Evolutionary conservation across 2,113 vertebrate species (phyloP), one percentile per base, ranked within the genome.

Genomic region (Orientallactaga bullata): DNA sequence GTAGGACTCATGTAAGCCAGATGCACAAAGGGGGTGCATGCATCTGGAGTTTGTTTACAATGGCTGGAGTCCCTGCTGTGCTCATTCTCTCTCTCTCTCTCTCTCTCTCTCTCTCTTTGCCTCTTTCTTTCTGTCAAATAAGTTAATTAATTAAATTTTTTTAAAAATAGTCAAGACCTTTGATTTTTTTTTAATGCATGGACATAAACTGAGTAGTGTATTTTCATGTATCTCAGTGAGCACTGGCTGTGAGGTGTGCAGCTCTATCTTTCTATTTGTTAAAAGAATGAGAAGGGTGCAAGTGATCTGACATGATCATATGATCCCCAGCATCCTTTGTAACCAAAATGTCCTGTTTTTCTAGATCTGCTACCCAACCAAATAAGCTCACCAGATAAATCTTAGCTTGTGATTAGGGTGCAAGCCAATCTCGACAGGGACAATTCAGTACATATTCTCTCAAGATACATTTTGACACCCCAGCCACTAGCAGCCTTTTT

Each of bases 401-500:
- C 18, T 24, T 60, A n/a, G 24, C 30, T 86, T 76, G 51, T 91
- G 76, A 82, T 82, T 65, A 81, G 63, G 12, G 7, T 28, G 68
- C 10, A n/a, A 90, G 15, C 39, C 84, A 93, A 2, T 77, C 55
- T 51, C 24, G 12, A 69, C 15, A 7, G 61, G 81, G 79, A 30
- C 32, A 32, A 12, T 65, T 17, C 42, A 55, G 15, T 20, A 26
- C n/a, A n/a, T 28, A 8, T 28, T 55, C n/a, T 68, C 28, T 72
- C 60, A 35, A 51, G 71, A 84, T 68, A 26, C 61, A 79, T 91
- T 94, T 86, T 81, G 80, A 79, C 77, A 71, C 20, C 51, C 51
- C 24, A 88, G 18, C 88, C 73, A 89, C 60, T 24, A 76, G 91
- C 21, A 11, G 55, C 74, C 93, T 92, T 90, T 93, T 93, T 7